Conservation (phyloP, 2,888 invertebrate species). For the Chrysolina americana region DNA sequence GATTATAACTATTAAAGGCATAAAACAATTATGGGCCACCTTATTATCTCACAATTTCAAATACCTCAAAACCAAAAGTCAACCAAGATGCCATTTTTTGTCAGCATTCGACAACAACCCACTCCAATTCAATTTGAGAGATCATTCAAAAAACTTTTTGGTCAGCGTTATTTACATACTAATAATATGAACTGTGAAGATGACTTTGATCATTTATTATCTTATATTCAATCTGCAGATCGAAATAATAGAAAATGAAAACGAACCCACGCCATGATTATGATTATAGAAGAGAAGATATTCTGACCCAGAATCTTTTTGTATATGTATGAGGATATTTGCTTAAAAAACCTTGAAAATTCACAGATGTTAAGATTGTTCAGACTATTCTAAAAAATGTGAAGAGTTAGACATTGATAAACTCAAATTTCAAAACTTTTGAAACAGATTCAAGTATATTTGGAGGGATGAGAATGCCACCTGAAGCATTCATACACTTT, state of each 20-base stretch:
- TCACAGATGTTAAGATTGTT: constrained; percentile 1
- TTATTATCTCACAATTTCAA: no score
- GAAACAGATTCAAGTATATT: not conserved
- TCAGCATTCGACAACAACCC: no score
- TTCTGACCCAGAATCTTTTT: no score
- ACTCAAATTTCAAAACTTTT: no score
- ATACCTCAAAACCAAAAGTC: no score
- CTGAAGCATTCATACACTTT: not conserved
- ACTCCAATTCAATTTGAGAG: no score
- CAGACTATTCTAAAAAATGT: not conserved
- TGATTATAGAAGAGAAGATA: not conserved
- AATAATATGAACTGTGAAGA: not conserved
- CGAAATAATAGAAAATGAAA: not conserved
- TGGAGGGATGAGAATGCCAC: not conserved
- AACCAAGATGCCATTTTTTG: no score
- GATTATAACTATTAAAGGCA: no score
- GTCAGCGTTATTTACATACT: constrained; percentile 1
- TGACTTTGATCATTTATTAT: constrained; percentile 2
- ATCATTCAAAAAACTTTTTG: not conserved
- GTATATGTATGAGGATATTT: not conserved
- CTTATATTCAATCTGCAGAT: not conserved
- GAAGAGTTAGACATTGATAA: not conserved
- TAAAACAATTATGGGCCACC: no score
- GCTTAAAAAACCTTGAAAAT: not conserved
- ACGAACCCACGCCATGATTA: not conserved